Percentiles rank a stretch among this genome's conserved stretches.
Conservation (phyloP, 2,113 vertebrate species). For the Myiopsitta monachus region DNA sequence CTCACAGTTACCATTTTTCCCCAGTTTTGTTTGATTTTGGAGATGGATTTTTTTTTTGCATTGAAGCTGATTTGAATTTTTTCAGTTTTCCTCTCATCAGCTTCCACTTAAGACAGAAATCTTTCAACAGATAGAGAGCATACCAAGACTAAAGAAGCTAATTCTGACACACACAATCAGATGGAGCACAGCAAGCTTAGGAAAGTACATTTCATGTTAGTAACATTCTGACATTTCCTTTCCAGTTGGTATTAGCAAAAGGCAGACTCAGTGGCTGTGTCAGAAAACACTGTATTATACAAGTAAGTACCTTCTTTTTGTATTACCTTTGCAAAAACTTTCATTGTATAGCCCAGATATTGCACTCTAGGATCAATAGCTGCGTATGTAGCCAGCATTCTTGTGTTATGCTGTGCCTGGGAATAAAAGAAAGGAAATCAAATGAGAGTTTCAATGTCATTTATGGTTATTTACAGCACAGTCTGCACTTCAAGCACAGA, state of each 20-base stretch:
- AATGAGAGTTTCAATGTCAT: not conserved
- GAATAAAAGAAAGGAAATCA: not conserved
- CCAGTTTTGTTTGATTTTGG: not conserved
- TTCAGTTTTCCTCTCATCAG: not conserved
- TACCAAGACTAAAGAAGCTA: not conserved
- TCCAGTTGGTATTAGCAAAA: not conserved
- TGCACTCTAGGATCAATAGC: slow-evolving; percentile 94
- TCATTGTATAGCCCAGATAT: slow-evolving; percentile 95
- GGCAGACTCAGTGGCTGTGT: not conserved
- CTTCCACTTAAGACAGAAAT: not conserved
- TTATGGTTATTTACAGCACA: not conserved
- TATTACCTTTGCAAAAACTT: slow-evolving; percentile 97
- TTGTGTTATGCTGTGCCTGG: slow-evolving; percentile 96
- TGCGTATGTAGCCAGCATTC: slow-evolving; percentile 96
- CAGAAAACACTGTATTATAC: not conserved
- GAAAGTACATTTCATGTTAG: not conserved
- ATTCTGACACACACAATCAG: not conserved
- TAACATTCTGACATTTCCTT: not conserved
- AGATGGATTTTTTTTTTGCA: not conserved
- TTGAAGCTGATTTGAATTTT: not conserved
- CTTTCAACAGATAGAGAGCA: not conserved
- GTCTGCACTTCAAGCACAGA: not conserved
- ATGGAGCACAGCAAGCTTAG: not conserved
- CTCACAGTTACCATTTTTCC: not conserved
- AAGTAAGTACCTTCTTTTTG: not conserved